Evolutionary conservation across 2,888 invertebrate genomes (phyloP), one percentile per base, ranked within the genome.

Genomic region (Amiota mariae): DNA sequence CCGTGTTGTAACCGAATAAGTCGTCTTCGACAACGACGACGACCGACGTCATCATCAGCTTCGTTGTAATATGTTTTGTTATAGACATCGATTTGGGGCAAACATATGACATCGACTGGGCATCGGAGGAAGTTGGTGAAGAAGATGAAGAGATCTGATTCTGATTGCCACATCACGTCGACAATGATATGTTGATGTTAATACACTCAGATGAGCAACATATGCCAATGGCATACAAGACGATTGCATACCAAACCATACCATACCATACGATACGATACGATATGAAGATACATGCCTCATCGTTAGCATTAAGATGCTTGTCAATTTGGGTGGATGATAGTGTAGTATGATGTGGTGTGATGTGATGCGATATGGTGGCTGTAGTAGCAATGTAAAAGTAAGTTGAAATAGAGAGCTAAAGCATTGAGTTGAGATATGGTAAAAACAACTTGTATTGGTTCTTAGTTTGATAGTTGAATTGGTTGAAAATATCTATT

Each of bases 141-240:
- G 51, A n/a, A 20, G 49, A 18, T 68, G 11, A 51, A 54, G 20
- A 54, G 59, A 61, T 61, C 61, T 61, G 75, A 64, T 74, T 77
- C 68, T 75, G 75, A 80, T 80, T 79, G 80, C 75, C 78, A 76
- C 76, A 74, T 64, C 74, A 78, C 70, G 75, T 75, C 71, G 68
- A 51, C 70, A 71, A 75, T 73, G 74, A 75, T 70, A 75, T 68
- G 49, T 67, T 54, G 73, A 63, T 76, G 76, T 77, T 80, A 79
- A 80, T 80, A 77, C 77, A 74, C 76, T 77, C 71, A 73, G 48
- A 72, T 72, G 70, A 75, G 72, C 47, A 73, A 71, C 73, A 73
- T 71, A 70, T 73, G 75, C 68, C 71, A 71, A 20, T 20, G 61
- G 61, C 61, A 20, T 20, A 12, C 61, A 9, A 15, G 20, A 36